Evolutionary conservation across 2,113 vertebrate genomes (phyloP).

Genomic region (Clarias macrocephalus): DNA sequence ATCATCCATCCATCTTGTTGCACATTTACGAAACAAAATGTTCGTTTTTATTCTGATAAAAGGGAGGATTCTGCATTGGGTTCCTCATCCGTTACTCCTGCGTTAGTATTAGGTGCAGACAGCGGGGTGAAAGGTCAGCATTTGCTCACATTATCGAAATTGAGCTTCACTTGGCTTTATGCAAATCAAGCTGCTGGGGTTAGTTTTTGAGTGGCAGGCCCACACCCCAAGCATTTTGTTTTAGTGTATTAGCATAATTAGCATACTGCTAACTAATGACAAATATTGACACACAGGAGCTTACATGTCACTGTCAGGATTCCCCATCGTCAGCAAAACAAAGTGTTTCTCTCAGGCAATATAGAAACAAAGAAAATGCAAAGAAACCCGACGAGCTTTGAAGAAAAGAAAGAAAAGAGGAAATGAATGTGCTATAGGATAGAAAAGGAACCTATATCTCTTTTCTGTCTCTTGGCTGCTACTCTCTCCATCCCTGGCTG

Average conservation of each 20-base stretch:
- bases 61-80: constrained; percentile 38
- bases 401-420: background rate
- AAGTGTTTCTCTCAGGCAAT: constrained; percentile 2
- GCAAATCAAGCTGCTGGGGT: constrained; percentile 65
- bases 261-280: constrained; percentile 71
- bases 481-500: constrained; percentile 62
- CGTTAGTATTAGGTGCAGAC: constrained; percentile 62
- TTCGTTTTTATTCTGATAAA: background rate
- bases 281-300: constrained; percentile 66
- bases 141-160: constrained; percentile 73
- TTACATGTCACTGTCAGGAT: constrained; percentile 59
- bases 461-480: constrained; percentile 2
- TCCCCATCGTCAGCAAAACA: constrained; percentile 52
- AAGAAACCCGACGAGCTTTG: background rate
- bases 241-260: constrained; percentile 67
- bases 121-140: constrained; percentile 67
- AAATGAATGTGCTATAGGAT: background rate
- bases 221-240: constrained; percentile 61
- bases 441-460: background rate
- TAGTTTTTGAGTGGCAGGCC: constrained; percentile 65
- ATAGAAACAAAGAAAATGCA: background rate
- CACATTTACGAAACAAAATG: background rate
- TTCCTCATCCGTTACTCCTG: constrained; percentile 46
- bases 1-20: background rate
- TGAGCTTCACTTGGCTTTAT: constrained; percentile 68